phyloP scores from a whole-genome alignment of 2,888 invertebrate species.

The Theodoxus fluviatilis region DNA sequence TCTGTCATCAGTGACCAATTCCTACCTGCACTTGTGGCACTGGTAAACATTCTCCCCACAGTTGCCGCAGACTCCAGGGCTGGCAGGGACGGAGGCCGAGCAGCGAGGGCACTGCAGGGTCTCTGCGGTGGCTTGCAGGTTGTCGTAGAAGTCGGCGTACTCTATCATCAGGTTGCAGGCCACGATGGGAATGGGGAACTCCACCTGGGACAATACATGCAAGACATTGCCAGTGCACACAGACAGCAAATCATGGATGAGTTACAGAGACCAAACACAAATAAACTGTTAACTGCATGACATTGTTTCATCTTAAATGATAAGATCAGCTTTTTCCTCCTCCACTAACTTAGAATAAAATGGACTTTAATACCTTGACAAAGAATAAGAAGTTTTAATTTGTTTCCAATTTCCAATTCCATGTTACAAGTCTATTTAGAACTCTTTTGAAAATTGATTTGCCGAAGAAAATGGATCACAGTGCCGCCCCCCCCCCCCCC shows the following conservation, averaged over 20 bases:
- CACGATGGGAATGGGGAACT: conserved; percentile 94
- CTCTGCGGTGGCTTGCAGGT: conserved; percentile 82
- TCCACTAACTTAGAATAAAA: too few species aligned
- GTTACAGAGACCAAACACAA: too few species aligned
- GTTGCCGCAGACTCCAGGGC: conserved; percentile 95
- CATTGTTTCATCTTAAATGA: neutral
- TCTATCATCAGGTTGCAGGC: conserved; percentile 99
- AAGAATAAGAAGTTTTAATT: too few species aligned
- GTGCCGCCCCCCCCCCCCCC: too few species aligned
- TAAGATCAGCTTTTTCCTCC: too few species aligned
- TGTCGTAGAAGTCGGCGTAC: conserved; percentile 96
- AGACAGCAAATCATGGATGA: neutral
- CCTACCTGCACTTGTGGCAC: conserved; percentile 92
- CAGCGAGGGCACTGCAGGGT: conserved; percentile 95
- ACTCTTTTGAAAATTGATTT: too few species aligned
- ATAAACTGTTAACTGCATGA: too few species aligned
- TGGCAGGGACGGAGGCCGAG: conserved; percentile 94
- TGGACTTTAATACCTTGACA: too few species aligned
- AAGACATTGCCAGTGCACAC: neutral
- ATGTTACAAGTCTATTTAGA: too few species aligned
- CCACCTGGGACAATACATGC: conserved; percentile 71
- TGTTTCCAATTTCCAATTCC: too few species aligned
- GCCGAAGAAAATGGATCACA: too few species aligned
- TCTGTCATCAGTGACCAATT: conserved; percentile 31
- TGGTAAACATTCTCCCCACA: conserved; percentile 99